Base-by-base conservation (phyloP, 1,140 invertebrate species). In the Apis dorsata region DNA sequence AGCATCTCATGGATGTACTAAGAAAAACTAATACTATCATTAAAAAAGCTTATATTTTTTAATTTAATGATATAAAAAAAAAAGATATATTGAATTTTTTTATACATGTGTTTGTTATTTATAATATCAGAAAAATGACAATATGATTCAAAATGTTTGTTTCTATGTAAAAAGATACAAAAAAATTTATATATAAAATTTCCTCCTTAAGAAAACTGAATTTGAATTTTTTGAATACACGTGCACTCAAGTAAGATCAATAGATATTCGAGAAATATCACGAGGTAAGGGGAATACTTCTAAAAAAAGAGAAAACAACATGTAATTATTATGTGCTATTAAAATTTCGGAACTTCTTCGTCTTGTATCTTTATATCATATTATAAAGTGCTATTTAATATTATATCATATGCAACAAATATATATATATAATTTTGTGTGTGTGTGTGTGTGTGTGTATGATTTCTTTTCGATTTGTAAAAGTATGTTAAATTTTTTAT, bases 1-100 rank as follows among this genome's bases (percentile, higher is more conserved):
- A 92, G 90, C 91, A 94, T 86, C 87, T 95, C n/a, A 84, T 91
- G 78, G 85, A 93, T 60, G 91, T 95, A 77, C 86, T 95, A 0
- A 90, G 83, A 66, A 88, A 89, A 83, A 94, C 94, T 0, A 89
- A 90, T 24, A 94, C 92, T 12, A 90, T 89, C 13, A 83, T 92
- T 81, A 77, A 92, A 69, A 83, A 86, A 44, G 81, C 11, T 49
- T 93, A 87, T 88, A 90, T 85, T 7, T 94, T 93, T 87, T 94
- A 91, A 86, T 60, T 71, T 65, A 53, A 34, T 8, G 55, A 17
- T 24, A 55, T 17, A 59, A 34, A 24, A 10, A 49, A 24, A 57
- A 21, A 28, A 71, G 1, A 17, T 51, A 28, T 65, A 17, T 57
- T 28, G 17, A 8, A 24, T 12, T 28, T 65, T 68, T 59, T 44